These are phyloP conservation scores for Tetragonula clypearis DNA, from an alignment of 1,140 invertebrate genomes.

Conservation along the genomic window DNA sequence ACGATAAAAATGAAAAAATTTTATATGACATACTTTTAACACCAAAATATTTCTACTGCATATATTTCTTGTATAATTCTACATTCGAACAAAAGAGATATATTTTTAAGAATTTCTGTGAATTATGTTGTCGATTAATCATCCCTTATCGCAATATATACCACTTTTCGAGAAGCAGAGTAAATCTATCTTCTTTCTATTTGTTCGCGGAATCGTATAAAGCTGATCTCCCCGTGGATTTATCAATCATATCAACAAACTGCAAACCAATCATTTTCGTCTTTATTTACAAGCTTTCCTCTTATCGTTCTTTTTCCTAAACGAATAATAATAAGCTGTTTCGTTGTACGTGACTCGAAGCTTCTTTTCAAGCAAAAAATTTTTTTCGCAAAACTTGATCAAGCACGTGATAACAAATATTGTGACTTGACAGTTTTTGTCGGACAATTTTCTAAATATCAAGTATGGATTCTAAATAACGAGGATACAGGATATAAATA, in stretches of 20 bases:
- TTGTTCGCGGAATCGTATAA: background rate
- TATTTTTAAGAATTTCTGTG: background rate
- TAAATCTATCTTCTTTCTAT: background rate
- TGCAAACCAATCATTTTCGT: background rate
- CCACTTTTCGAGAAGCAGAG: too few species aligned
- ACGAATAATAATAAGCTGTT: background rate
- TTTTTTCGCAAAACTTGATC: background rate
- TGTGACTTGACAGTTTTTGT: background rate
- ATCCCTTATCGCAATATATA: background rate
- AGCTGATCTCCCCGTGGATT: background rate
- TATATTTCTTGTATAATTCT: too few species aligned
- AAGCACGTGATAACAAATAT: background rate
- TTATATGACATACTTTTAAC: too few species aligned
- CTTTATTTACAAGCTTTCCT: background rate
- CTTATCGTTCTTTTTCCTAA: too few species aligned
- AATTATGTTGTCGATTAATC: conserved; percentile 11
- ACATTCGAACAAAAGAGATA: background rate
- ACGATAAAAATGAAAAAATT: background rate
- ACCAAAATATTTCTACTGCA: background rate
- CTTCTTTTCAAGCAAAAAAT: background rate
- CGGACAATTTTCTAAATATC: background rate
- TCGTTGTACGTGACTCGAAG: background rate
- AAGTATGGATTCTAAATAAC: too few species aligned
- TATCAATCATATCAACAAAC: background rate
- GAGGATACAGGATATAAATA: too few species aligned